Evolutionary conservation across 2,888 invertebrate species (phyloP), one percentile per base, ranked within the genome.

Genomic region (Pyrrhia umbra): DNA sequence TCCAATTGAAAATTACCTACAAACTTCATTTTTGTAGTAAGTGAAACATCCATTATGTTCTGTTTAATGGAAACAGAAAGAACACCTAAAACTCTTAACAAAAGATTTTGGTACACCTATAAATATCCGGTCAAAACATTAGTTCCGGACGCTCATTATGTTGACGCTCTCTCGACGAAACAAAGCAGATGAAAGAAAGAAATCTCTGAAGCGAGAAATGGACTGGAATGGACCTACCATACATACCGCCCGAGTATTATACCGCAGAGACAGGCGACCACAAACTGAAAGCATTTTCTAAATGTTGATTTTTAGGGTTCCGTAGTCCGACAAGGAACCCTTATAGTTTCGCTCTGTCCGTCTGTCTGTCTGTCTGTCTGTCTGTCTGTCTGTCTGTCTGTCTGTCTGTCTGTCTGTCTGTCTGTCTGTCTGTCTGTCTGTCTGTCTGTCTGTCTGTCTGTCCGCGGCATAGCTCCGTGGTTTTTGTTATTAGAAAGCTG

Each of bases 71-170:
- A 74, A 79, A 80, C 73, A 70, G 65, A 73, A 78, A 79, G 75
- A 69, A 77, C 71, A 68, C 76, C 67, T 70, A 42, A 75, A 62
- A 77, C 74, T 74, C 67, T 61, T 70, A 72, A 79, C 81, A 82
- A 82, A 83, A 71, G 79, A 81, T 85, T 85, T 85, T 42, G 74
- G 68, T 80, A 75, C 80, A 83, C 72, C 84, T 74, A 87, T 81
- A 89, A 89, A 89, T 86, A 89, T 90, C 88, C 88, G 87, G 85
- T 88, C 86, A 82, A 87, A 88, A 88, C 86, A 87, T 87, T 86
- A 82, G 82, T 83, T 76, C 77, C 81, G 82, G 85, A 74, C 84
- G 82, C 84, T 91, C 88, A 89, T 92, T 89, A 91, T 85, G 85
- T 88, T 85, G 86, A 87, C 86, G 83, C 82, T 79, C 83, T 86